Base-by-base conservation (phyloP, 2,113 vertebrate species). In the Xiphophorus couchianus region DNA sequence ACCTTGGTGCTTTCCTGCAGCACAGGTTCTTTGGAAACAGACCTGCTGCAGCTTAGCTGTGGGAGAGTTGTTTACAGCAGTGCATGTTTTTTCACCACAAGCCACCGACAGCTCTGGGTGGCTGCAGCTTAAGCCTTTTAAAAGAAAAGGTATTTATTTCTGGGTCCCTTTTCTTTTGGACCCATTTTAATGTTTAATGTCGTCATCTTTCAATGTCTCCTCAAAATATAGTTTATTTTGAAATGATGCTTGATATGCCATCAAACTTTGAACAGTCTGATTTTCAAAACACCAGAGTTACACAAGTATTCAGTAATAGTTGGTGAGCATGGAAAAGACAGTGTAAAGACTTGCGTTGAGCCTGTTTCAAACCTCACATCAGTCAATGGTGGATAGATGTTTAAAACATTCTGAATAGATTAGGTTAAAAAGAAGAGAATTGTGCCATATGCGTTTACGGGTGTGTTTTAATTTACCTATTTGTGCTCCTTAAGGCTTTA, bases 1-100 rank as follows among this genome's bases (percentile, higher is more conserved):
- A 74, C 66, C 69, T 61, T 15, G 0, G 58, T 4, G 11, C 69
- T 58, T 66, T 69, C 70, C 71, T 39, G 42, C 39, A 73, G 67
- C 30, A 65, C 65, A 63, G 76, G 73, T 81, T 81, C 30, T 84
- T 76, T 84, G 15, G 63, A 83, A 86, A 69, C 71, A 48, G 66
- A 84, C 83, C 64, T 15, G 58, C 39, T 77, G 68, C 37, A 64
- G 14, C 71, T 62, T 51, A 73, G 67, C 58, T 71, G 71, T 66
- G 58, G 80, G 35, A 19, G 63, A 48, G 42, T 77, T 70, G 68
- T 77, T 77, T 31, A 61, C 17, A 66, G 66, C 28, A 62, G 58
- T 51, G 15, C 35, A 17, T 66, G 79, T 66, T 65, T 30, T 62
- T 80, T 70, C 66, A 37, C n/a, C 42, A 72, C 66, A 78, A 81